phyloP scores from a whole-genome alignment of 2,113 vertebrate species.

The Hippolais icterina region DNA sequence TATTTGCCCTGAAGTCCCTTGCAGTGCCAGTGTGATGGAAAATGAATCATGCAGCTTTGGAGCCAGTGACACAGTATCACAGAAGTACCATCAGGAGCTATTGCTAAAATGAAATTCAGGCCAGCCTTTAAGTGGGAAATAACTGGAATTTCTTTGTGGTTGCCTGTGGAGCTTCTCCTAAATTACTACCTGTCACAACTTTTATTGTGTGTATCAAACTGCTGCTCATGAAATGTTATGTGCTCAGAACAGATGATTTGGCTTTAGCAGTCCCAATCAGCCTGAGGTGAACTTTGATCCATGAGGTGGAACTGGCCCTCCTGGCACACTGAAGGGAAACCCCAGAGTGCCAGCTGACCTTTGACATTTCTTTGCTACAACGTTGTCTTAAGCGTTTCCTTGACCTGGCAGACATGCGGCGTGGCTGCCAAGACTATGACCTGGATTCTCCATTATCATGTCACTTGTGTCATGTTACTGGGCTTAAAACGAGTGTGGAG shows the following conservation, averaged over 20 bases:
- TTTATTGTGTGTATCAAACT: not conserved
- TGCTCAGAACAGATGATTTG: not conserved
- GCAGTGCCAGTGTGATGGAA: not conserved
- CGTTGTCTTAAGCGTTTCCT: not conserved
- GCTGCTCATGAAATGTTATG: not conserved
- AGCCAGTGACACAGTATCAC: not conserved
- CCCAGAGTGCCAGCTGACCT: not conserved
- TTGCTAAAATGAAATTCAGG: not conserved
- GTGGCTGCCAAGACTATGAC: not conserved
- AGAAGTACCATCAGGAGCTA: not conserved
- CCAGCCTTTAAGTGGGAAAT: not conserved
- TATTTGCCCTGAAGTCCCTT: not conserved
- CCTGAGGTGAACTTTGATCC: not conserved
- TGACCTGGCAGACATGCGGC: not conserved
- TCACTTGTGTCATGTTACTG: not conserved
- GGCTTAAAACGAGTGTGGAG: rapidly evolving
- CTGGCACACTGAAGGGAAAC: not conserved
- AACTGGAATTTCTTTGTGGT: not conserved
- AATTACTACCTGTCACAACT: not conserved
- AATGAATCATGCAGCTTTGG: not conserved
- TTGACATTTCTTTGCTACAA: not conserved
- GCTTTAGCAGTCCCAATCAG: not conserved
- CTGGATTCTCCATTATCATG: not conserved
- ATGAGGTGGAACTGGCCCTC: not conserved
- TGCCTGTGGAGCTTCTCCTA: not conserved